Conservation (phyloP, 2,113 vertebrate species). For the Megaleporinus macrocephalus region DNA sequence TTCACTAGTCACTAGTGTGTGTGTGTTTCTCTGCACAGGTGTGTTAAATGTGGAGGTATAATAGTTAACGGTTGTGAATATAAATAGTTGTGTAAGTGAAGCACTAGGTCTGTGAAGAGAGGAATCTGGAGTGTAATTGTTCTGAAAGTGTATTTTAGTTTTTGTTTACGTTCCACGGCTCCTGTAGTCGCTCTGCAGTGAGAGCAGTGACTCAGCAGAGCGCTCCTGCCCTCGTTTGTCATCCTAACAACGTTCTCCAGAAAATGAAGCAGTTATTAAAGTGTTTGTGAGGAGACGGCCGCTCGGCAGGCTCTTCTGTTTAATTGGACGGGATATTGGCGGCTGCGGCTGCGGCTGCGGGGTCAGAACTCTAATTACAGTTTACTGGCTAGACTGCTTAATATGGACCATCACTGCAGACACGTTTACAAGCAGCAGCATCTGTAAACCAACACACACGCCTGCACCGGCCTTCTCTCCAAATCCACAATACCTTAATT, state of each 20-base stretch:
- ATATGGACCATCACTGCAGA: background rate
- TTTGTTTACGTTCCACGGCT: too few relatives aligned
- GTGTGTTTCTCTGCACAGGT: too few relatives aligned
- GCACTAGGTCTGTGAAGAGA: too few relatives aligned
- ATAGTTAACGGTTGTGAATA: too few relatives aligned
- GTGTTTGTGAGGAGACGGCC: background rate
- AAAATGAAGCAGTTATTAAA: background rate
- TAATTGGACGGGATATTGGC: slow-evolving; percentile 7
- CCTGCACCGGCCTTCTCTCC: too few relatives aligned
- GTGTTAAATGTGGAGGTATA: too few relatives aligned
- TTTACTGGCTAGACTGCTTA: background rate
- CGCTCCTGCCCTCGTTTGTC: background rate
- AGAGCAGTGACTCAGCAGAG: background rate
- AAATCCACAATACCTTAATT: too few relatives aligned
- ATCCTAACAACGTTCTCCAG: background rate
- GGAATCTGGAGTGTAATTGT: too few relatives aligned
- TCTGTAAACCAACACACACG: background rate
- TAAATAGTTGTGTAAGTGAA: too few relatives aligned
- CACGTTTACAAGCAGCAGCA: background rate
- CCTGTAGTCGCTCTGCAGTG: too few relatives aligned
- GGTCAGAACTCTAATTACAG: slow-evolving; percentile 1
- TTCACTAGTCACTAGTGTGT: too few relatives aligned
- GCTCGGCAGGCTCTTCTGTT: background rate
- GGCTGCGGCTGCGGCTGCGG: background rate
- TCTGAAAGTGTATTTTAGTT: too few relatives aligned